phyloP scores from a whole-genome alignment of 2,113 vertebrate species.

The Nothoprocta perdicaria region DNA sequence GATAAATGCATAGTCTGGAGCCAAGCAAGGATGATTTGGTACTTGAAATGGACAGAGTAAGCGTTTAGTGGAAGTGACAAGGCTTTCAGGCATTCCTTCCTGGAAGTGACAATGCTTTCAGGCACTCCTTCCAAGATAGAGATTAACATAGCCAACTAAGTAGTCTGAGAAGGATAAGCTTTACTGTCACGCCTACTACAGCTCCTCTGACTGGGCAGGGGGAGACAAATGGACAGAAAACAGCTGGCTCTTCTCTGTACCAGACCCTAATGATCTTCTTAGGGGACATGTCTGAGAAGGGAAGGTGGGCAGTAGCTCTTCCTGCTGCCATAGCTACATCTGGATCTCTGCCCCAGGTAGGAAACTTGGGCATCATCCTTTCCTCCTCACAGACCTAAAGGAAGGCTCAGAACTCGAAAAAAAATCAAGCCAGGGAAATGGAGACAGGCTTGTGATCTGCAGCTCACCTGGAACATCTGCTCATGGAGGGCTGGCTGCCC shows the following conservation, averaged over 20 bases:
- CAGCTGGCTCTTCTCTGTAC: background rate
- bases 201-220: background rate
- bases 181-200: background rate
- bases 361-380: background rate
- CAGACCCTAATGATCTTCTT: background rate
- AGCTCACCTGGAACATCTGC: background rate
- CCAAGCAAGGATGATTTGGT: background rate
- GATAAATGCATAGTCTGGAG: background rate
- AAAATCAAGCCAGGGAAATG: background rate
- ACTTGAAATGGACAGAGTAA: background rate
- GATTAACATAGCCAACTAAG: background rate
- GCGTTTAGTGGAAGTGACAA: background rate
- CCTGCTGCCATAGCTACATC: background rate
- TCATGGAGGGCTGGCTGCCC: background rate
- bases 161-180: background rate
- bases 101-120: no score
- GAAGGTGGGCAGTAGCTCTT: background rate
- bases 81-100: background rate
- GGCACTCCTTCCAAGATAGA: background rate
- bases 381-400: background rate
- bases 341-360: background rate
- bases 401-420: background rate
- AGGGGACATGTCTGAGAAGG: background rate
- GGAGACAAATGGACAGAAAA: no score
- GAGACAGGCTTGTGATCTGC: background rate